Evolutionary conservation across 2,113 vertebrate genomes (phyloP).

Genomic region (Crypturellus undulatus): DNA sequence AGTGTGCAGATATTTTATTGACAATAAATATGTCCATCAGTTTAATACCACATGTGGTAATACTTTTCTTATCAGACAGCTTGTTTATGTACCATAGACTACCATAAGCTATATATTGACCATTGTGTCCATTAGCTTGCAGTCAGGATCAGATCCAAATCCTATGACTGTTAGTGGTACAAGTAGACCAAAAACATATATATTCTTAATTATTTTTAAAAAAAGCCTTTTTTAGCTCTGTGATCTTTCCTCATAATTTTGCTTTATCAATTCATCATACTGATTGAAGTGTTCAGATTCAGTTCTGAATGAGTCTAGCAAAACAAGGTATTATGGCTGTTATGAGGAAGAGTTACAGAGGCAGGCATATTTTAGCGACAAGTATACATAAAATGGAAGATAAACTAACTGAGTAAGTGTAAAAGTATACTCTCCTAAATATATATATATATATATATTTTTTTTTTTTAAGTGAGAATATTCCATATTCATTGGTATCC

Average conservation of each 20-base stretch:
- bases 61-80: not conserved
- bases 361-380: not conserved
- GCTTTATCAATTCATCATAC: not conserved
- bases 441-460: not conserved
- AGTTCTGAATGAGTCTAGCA: not conserved
- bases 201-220: not conserved
- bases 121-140: not conserved
- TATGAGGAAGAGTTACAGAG: not conserved
- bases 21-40: not conserved
- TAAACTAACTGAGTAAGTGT: not conserved
- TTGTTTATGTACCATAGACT: not conserved
- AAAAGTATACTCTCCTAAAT: not conserved
- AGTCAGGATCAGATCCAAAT: not conserved
- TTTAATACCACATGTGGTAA: not conserved
- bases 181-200: not conserved
- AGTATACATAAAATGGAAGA: not conserved
- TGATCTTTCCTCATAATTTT: not conserved
- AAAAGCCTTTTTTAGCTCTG: not conserved
- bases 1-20: not conserved
- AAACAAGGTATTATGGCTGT: not conserved
- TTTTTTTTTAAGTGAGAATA: not conserved
- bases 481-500: not conserved
- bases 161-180: rapidly evolving
- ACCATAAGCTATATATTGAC: not conserved
- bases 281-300: not conserved